Percentiles rank a stretch among this genome's conserved stretches.
phyloP scores from a whole-genome alignment of 2,797 vertebrate species.

The Myotis myotis region DNA sequence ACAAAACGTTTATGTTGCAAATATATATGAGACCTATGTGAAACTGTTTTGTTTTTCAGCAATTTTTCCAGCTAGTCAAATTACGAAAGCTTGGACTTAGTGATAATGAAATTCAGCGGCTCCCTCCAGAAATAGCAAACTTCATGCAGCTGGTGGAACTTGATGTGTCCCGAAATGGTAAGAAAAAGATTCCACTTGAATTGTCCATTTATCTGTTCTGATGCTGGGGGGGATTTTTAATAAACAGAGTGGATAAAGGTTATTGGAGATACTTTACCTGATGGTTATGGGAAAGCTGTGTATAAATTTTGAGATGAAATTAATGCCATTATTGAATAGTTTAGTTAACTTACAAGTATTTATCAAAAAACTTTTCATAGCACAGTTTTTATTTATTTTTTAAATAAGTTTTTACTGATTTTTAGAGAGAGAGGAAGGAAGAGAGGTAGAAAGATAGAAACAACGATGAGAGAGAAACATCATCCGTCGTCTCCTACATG shows the following conservation, averaged over 20 bases:
- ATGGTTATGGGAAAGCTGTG: background rate
- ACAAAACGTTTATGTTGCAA: background rate
- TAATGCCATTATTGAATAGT: background rate
- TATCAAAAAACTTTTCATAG: background rate
- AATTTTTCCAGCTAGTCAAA: conserved; percentile 96
- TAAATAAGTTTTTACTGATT: too few species aligned
- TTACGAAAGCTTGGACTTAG: conserved; percentile 97
- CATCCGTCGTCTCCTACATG: too few species aligned
- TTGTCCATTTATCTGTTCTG: background rate
- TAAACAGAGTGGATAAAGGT: background rate
- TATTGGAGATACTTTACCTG: background rate
- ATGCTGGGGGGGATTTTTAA: background rate
- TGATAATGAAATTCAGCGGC: conserved; percentile 97
- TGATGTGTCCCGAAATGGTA: conserved; percentile 97
- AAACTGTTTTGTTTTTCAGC: conserved; percentile 87
- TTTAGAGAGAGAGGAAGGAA: too few species aligned
- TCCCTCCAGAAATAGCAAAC: conserved; percentile 97
- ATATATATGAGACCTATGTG: conserved; percentile 49
- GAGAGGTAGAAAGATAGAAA: too few species aligned
- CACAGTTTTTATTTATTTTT: background rate
- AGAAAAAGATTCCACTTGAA: conserved; percentile 10
- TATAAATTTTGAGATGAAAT: background rate
- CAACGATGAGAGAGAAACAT: too few species aligned
- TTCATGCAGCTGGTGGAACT: conserved; percentile 98
- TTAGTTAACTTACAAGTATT: background rate